Percentiles rank a stretch among this genome's conserved stretches.
Evolutionary conservation across 1,140 invertebrate genomes (phyloP).

Genomic region (Drosophila bocki): DNA sequence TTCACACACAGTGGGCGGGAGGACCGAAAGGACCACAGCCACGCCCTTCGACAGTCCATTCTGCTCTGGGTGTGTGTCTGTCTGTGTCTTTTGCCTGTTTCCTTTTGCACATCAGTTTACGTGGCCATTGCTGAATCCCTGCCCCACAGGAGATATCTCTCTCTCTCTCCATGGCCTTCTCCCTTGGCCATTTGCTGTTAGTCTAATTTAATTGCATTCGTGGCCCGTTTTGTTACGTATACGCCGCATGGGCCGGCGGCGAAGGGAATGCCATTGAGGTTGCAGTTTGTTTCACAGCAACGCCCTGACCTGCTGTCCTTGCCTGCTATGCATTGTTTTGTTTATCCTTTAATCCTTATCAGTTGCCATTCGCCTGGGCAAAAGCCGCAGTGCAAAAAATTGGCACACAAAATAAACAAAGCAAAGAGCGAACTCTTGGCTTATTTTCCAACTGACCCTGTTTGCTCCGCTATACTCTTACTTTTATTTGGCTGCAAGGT

Average conservation of each 20-base stretch:
- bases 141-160: slow-evolving; percentile 7
- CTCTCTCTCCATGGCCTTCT: not conserved
- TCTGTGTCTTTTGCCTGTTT: slow-evolving; percentile 23
- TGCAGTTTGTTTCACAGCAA: slow-evolving; percentile 28
- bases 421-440: slow-evolving; percentile 25
- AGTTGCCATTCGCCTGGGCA: slow-evolving; percentile 43
- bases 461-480: slow-evolving; percentile 34
- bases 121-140: slow-evolving; percentile 23
- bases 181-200: slow-evolving; percentile 52
- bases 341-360: slow-evolving; percentile 68
- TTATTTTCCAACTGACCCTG: slow-evolving; percentile 28
- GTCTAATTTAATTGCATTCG: slow-evolving; percentile 69
- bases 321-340: slow-evolving; percentile 56
- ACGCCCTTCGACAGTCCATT: slow-evolving; percentile 19
- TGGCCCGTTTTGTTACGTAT: slow-evolving; percentile 47
- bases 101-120: slow-evolving; percentile 43
- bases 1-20: not conserved
- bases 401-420: slow-evolving; percentile 29
- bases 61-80: not conserved
- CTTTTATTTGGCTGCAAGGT: slow-evolving; percentile 49
- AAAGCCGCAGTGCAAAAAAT: slow-evolving; percentile 25
- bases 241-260: slow-evolving; percentile 27
- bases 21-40: slow-evolving; percentile 3
- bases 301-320: slow-evolving; percentile 40
- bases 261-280: slow-evolving; percentile 42